Evolutionary conservation across 2,888 invertebrate genomes (phyloP).

Genomic region (Slavum lentiscoides): DNA sequence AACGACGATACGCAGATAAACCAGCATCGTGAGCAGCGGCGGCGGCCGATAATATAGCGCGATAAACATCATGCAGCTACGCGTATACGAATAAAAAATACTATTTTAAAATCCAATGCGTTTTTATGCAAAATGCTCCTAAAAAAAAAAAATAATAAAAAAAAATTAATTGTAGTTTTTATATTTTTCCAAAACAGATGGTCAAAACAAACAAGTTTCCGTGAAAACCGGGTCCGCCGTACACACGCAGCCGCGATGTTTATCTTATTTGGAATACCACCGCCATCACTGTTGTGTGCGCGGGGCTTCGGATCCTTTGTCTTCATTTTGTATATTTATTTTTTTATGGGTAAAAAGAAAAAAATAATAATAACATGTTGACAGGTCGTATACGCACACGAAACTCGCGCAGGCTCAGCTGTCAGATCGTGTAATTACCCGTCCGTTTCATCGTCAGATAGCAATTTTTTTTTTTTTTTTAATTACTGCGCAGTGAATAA

Average conservation of each 20-base stretch:
- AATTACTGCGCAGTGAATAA: conserved; percentile 32
- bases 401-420: conserved; percentile 43
- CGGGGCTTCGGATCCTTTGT: no score
- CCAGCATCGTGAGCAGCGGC: neutral
- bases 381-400: conserved; percentile 42
- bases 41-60: neutral
- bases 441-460: conserved; percentile 30
- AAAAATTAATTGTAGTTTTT: conserved; percentile 40
- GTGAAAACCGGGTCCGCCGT: conserved; percentile 33
- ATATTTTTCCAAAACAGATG: conserved; percentile 43
- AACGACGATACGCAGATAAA: no score
- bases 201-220: conserved; percentile 52
- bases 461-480: conserved; percentile 26
- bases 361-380: conserved; percentile 47
- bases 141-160: conserved; percentile 25
- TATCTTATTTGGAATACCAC: conserved; percentile 48
- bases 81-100: neutral
- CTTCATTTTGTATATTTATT: no score
- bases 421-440: conserved; percentile 48
- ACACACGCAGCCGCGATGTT: conserved; percentile 33
- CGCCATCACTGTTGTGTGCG: neutral
- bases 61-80: neutral
- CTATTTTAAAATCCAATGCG: conserved; percentile 18
- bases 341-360: conserved; percentile 10
- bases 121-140: conserved; percentile 39